Conservation (phyloP, 2,888 invertebrate genomes). For the Eupeodes luniger region DNA sequence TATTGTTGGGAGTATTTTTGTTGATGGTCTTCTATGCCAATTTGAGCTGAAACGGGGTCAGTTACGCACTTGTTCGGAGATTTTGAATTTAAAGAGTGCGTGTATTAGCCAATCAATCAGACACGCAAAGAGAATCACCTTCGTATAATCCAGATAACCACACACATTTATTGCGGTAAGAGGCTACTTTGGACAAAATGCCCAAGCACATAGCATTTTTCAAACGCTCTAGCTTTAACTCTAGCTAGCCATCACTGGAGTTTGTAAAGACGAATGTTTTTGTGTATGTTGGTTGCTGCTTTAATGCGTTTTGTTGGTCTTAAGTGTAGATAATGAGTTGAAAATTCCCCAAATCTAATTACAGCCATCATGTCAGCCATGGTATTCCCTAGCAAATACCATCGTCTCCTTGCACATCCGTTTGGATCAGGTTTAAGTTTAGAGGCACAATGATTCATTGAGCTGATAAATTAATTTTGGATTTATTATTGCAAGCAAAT, state of each 20-base stretch:
- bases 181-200: constrained; percentile 50
- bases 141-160: constrained; percentile 49
- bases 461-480: constrained; percentile 71
- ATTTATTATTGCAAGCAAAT: constrained; percentile 64
- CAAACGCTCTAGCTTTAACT: constrained; percentile 2
- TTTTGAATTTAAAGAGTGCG: constrained; percentile 21
- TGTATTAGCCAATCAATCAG: constrained; percentile 59
- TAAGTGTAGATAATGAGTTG: constrained; percentile 34
- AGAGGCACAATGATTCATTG: constrained; percentile 57
- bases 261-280: not conserved
- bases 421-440: constrained; percentile 59
- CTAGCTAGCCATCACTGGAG: not conserved
- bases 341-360: constrained; percentile 46
- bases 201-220: constrained; percentile 41
- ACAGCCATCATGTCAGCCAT: constrained; percentile 46
- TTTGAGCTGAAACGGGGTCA: constrained; percentile 63
- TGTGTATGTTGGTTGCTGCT: not conserved
- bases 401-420: constrained; percentile 70
- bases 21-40: constrained; percentile 50
- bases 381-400: constrained; percentile 52
- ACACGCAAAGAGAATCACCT: constrained; percentile 48
- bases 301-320: constrained; percentile 40
- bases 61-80: constrained; percentile 54
- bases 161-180: constrained; percentile 52
- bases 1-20: not conserved